Evolutionary conservation across 30 jellyfish, hydroid and myxozoan species (phyloP).

Genomic region (Phacellophora camtschatica): DNA sequence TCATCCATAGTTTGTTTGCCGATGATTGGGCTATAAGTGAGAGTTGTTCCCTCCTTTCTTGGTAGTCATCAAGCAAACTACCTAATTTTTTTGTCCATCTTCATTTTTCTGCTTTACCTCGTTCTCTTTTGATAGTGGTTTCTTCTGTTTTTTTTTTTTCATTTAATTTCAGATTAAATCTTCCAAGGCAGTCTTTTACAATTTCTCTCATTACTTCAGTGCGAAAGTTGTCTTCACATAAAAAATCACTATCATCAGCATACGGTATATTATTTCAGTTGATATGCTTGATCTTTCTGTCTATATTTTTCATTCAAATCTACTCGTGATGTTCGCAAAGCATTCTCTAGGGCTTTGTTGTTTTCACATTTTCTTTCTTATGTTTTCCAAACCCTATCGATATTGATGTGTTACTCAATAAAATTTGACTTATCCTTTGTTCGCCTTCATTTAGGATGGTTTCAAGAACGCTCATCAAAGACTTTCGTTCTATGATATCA

Average conservation of each 20-base stretch:
- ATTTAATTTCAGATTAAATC: constrained; percentile 1
- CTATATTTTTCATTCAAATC: background rate
- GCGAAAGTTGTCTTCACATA: constrained; percentile 24
- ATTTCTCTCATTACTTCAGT: constrained; percentile 22
- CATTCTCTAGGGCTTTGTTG: constrained; percentile 28
- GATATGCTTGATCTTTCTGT: constrained; percentile 8
- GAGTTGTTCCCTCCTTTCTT: constrained; percentile 44
- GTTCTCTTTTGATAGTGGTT: constrained; percentile 7
- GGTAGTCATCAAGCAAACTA: constrained; percentile 36
- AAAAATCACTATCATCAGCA: constrained; percentile 31
- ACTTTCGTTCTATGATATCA: constrained; percentile 23
- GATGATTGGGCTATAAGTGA: constrained; percentile 31
- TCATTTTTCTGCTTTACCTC: background rate
- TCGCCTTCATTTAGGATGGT: constrained; percentile 25
- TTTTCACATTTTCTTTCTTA: constrained; percentile 24
- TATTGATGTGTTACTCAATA: constrained; percentile 37
- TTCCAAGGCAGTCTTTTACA: constrained; percentile 22
- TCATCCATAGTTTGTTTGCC: constrained; percentile 4
- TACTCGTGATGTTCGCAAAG: constrained; percentile 17
- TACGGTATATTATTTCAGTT: background rate
- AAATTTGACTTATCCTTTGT: constrained; percentile 12
- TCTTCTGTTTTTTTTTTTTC: constrained; percentile 6
- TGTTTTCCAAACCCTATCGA: constrained; percentile 5
- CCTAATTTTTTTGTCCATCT: constrained; percentile 12
- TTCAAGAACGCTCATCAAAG: constrained; percentile 13